These are phyloP conservation scores for Toxonevra muliebris DNA, from an alignment of 2,888 invertebrate genomes.

Conservation along the genomic window DNA sequence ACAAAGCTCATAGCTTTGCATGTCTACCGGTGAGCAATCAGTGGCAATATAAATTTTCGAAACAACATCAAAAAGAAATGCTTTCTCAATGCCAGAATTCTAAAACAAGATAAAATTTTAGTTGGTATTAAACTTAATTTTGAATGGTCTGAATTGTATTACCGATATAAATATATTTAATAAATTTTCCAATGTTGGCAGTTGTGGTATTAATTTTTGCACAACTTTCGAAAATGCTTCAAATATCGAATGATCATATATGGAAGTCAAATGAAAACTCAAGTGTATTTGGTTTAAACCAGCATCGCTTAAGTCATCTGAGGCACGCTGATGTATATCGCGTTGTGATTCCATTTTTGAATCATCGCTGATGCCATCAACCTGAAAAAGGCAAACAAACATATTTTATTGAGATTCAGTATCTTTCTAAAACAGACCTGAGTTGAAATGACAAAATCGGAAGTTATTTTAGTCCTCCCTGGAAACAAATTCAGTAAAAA, in stretches of 20 bases:
- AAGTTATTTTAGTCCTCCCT: too few relatives aligned
- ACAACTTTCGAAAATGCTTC: constrained; percentile 99
- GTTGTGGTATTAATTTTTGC: constrained; percentile 96
- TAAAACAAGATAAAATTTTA: constrained; percentile 58
- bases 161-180: constrained; percentile 97
- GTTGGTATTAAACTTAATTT: too few relatives aligned
- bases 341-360: constrained; percentile 99
- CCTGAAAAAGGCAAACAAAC: constrained; percentile 63
- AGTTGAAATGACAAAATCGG: too few relatives aligned
- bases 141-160: constrained; percentile 58
- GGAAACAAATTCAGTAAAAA: too few relatives aligned
- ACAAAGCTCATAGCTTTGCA: constrained; percentile 99
- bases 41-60: constrained; percentile 99
- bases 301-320: constrained; percentile 91
- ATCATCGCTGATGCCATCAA: constrained; percentile 98
- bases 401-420: too few relatives aligned
- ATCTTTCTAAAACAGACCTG: too few relatives aligned
- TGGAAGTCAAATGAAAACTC: constrained; percentile 96
- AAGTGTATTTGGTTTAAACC: constrained; percentile 88
- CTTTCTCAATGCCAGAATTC: constrained; percentile 99
- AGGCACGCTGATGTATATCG: constrained; percentile 96
- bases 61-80: constrained; percentile 99
- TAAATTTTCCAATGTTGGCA: constrained; percentile 96
- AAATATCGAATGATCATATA: constrained; percentile 99
- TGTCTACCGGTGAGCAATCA: constrained; percentile 98